Base-by-base conservation (phyloP, 2,113 vertebrate genomes). In the Ctenodactylus gundi region DNA sequence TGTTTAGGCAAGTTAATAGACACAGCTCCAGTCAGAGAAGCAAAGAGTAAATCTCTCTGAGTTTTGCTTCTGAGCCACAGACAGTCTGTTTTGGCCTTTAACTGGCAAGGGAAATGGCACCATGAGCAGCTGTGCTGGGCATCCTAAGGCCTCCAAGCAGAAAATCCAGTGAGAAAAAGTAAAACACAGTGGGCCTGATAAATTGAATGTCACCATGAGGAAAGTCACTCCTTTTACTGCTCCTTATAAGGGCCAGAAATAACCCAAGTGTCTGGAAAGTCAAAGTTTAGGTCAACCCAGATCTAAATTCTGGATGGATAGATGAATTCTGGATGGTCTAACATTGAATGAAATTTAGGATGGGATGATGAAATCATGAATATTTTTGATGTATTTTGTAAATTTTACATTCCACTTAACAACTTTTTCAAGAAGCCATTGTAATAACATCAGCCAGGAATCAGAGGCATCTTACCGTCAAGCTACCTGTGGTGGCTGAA, bases 231-330 rank as follows among this genome's bases (percentile, higher is more conserved):
- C 46, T 95, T 85, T 91, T 34, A 58, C 41, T 76, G 44, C 72
- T 90, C 85, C 46, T 88, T 70, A 41, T 4, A 51, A 53, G 44
- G 23, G 76, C 81, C 44, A 70, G 82, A 76, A 90, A 88, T 80
- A 80, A 78, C 51, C 44, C 92, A 73, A 49, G 34, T 85, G 27
- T 87, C 84, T 93, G 84, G 70, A 88, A 94, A 91, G 25, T 70
- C 29, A 15, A 13, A 39, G 36, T 55, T 94, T 57, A 84, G 70
- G 41, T 60, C 76, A 73, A 62, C 36, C 72, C 36, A 75, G 80
- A 85, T 18, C 27, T 44, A 62, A 87, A 36, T 44, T 80, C 51
- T 70, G 20, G 67, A 90, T 67, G 90, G 14, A 34, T 68, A 67
- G 76, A 55, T 87, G 88, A 90, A 53, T 65, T 81, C 81, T 70